Base-by-base conservation (phyloP, 2,797 vertebrate genomes). In the Myotis planiceps region DNA sequence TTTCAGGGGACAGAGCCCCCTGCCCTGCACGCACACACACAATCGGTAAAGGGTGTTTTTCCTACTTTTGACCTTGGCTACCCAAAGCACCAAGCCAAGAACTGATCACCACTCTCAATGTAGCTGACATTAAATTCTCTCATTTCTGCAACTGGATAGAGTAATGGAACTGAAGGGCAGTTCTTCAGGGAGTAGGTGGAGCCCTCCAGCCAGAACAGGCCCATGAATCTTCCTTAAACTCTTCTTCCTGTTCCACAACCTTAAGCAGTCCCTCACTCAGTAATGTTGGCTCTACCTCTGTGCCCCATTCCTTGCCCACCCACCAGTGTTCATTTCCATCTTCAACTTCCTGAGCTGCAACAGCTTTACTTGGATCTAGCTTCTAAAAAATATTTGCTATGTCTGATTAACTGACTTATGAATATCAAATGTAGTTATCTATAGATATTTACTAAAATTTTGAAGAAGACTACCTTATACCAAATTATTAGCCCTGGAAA, bases 371-470 rank as follows among this genome's bases (percentile, higher is more conserved):
- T 32, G 27, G 7, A 92, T 80, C 16, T 78, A 83, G 78, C 45
- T 29, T 55, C 45, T 88, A 94, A 97, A 95, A 93, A 76, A 42
- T 83, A 91, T 94, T 88, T 95, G 5, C 68, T 86, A 23, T 66
- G 65, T 92, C 92, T 95, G 94, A 97, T 94, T 87, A 75, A 69
- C 42, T 91, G 83, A 94, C 39, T 96, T 96, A 96, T 78, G 86
- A 96, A 89, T 94, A 97, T 97, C 88, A 95, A 97, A 97, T 96
- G 65, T 71, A 97, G 94, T 96, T 95, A 97, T 95, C 85, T 86
- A 90, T 63, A 97, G 74, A 94, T 94, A 94, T 89, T 97, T 92
- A 76, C 60, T 68, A 97, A 96, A 94, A 92, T 79, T 69, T 71
- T 83, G n/a, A 85, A 79, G 66, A 93, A 90, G 66, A 90, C 51